Base-by-base conservation (phyloP, 2,888 invertebrate genomes). In the Neria commutata region DNA sequence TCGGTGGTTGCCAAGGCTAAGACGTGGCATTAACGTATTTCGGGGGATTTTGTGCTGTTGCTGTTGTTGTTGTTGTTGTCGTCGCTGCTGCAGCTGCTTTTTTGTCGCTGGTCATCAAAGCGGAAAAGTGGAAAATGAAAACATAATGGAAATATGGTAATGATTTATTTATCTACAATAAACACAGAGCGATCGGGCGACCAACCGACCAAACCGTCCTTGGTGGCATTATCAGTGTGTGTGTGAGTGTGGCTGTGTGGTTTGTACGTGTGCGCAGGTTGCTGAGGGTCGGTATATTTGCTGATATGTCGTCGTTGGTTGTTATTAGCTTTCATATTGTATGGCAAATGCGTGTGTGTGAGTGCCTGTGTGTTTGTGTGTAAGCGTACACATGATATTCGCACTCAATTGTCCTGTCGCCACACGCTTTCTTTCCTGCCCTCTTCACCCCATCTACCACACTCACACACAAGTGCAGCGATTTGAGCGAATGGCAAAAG, bases 91-190 rank as follows among this genome's bases (percentile, higher is more conserved):
- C 16, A 17, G 3, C 1, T 49, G n/a, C 24, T 3, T 16, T 33
- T 52, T 52, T 58, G 49, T 50, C 51, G 60, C 57, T 51, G 66
- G 62, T 63, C 69, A 65, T 60, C 65, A 64, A 65, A 66, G 67
- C 65, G 66, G 69, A 69, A 69, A 67, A 69, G 65, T 67, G 66
- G 63, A 68, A 66, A 66, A 68, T 67, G 58, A 61, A 63, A 64
- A 62, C 64, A 66, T 65, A 66, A 66, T 66, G 60, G 61, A 67
- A 67, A 66, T 68, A 67, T 67, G 70, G 64, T 68, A 67, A 70
- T 67, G 65, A 70, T 68, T 70, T 68, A 65, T 68, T 70, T 70
- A 70, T 68, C 68, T 37, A 37, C 37, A 37, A 37, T 37, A 37
- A 37, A 37, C 37, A 37, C 11, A 37, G 14, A 14, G n/a, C 37